These are phyloP conservation scores for Bergia puertoricense DNA, from an alignment of 92 coral and sea anemone species.

Conservation along the genomic window DNA sequence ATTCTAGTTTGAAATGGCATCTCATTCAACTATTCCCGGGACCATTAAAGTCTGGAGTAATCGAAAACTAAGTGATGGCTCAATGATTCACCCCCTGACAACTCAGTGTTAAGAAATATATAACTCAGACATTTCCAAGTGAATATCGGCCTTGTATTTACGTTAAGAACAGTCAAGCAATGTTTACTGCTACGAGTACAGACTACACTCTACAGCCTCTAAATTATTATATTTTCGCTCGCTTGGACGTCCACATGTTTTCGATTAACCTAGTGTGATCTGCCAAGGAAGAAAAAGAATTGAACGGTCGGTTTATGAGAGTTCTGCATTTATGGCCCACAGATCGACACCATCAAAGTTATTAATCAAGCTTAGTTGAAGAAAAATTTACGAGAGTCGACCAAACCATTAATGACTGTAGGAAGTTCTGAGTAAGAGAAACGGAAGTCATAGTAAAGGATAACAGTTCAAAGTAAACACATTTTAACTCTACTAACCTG, in stretches of 20 bases:
- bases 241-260: conserved; percentile 11
- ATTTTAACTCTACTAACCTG: conserved; percentile 61
- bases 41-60: background rate
- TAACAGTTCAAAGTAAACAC: conserved; percentile 64
- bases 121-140: conserved; percentile 23
- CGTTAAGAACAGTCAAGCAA: conserved; percentile 44
- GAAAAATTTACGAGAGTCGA: conserved; percentile 11
- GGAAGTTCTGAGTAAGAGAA: conserved; percentile 63
- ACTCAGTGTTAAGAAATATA: background rate
- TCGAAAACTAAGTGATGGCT: conserved; percentile 35
- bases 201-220: background rate
- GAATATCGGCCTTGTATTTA: conserved; percentile 52
- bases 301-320: background rate
- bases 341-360: background rate
- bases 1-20: background rate
- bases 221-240: background rate
- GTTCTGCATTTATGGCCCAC: background rate
- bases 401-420: conserved; percentile 47
- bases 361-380: conserved; percentile 10
- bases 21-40: background rate
- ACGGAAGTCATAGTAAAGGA: conserved; percentile 85
- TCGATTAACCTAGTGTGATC: background rate
- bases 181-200: conserved; percentile 45
- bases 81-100: background rate
- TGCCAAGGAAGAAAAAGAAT: background rate